Evolutionary conservation across 2,888 invertebrate species (phyloP).

Genomic region (Nipponacmea schrenckii): DNA sequence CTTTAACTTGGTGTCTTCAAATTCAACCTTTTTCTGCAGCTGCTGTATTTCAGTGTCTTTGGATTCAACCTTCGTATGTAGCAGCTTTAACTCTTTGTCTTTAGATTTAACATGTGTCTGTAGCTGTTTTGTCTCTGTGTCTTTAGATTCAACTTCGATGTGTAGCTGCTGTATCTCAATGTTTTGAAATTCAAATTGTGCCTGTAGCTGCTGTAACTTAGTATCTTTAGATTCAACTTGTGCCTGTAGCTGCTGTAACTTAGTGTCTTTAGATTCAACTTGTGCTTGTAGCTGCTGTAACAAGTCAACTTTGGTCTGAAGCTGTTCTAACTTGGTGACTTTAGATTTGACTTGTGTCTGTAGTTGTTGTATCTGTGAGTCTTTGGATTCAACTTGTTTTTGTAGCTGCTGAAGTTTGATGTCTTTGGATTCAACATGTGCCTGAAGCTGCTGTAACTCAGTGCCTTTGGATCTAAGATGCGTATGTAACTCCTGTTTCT

Average conservation of each 20-base stretch:
- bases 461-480: neutral
- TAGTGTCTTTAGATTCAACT: neutral
- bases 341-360: neutral
- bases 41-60: neutral
- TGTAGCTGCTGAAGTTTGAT: neutral
- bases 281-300: neutral
- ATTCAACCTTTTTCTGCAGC: neutral
- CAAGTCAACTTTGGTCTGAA: neutral
- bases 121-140: neutral
- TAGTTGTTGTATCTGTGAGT: neutral
- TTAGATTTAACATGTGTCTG: neutral
- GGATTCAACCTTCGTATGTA: neutral
- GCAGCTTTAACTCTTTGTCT: neutral
- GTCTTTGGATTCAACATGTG: neutral
- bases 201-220: neutral
- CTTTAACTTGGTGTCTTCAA: neutral
- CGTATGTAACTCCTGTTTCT: neutral
- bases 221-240: conserved; percentile 28
- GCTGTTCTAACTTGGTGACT: neutral
- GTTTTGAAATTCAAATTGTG: too few species aligned
- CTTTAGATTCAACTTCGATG: neutral
- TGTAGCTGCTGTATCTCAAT: neutral
- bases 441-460: neutral
- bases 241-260: conserved; percentile 25
- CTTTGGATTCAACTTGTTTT: neutral